Percentiles rank a stretch among this genome's conserved stretches.
Conservation (phyloP, 2,113 vertebrate species). For the Numenius arquata region DNA sequence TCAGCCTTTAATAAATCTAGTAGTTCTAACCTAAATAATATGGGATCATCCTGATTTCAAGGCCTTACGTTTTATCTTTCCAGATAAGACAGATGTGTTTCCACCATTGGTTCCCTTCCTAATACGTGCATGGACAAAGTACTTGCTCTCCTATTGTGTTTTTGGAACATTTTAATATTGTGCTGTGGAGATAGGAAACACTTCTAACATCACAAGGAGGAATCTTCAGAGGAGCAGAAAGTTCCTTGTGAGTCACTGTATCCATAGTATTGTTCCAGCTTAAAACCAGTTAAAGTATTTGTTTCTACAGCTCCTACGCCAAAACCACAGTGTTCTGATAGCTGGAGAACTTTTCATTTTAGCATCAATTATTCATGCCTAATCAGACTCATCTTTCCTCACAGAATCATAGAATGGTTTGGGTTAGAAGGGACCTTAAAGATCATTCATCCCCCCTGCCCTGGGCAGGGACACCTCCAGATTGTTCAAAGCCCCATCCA, state of each 20-base stretch:
- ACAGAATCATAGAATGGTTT: not conserved
- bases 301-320: slow-evolving; percentile 7
- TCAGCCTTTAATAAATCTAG: not conserved
- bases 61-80: not conserved
- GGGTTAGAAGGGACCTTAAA: not conserved
- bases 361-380: not conserved
- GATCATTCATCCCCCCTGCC: not conserved
- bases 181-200: not conserved
- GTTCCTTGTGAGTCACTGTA: slow-evolving; percentile 16
- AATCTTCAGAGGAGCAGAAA: slow-evolving; percentile 9
- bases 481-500: not conserved
- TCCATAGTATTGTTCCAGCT: not conserved
- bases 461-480: not conserved
- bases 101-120: not conserved
- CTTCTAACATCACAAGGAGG: not conserved
- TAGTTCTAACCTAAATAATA: not conserved
- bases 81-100: not conserved
- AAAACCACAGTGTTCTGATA: not conserved
- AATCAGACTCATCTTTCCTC: not conserved
- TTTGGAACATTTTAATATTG: not conserved
- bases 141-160: not conserved
- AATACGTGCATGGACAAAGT: not conserved
- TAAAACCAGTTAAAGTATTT: not conserved
- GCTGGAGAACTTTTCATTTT: not conserved
- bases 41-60: not conserved